These are phyloP conservation scores for Spongilla lacustris DNA, from an alignment of 37 sponge, comb jelly and placozoan genomes.

Conservation along the genomic window DNA sequence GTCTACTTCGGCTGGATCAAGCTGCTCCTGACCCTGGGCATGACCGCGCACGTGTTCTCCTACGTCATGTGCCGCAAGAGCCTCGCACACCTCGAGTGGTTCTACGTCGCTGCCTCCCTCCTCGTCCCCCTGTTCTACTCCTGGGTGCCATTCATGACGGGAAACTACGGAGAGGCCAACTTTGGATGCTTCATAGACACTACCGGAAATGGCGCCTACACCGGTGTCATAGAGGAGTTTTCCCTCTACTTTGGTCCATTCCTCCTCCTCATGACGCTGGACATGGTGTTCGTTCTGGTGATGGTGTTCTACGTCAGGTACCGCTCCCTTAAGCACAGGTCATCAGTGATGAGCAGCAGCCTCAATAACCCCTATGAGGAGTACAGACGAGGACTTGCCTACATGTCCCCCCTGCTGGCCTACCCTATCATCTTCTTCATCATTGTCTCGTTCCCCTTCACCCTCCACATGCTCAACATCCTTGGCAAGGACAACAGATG, in stretches of 20 bases:
- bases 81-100: neutral
- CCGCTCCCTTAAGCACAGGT: neutral
- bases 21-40: neutral
- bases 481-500: neutral
- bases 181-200: neutral
- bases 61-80: neutral
- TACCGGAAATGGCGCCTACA: neutral
- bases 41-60: neutral
- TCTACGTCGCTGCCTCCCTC: neutral
- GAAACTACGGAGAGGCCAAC: neutral
- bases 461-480: neutral
- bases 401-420: neutral
- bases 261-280: neutral
- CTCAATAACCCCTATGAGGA: neutral
- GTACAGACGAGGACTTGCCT: neutral
- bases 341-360: neutral
- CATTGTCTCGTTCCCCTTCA: neutral
- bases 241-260: neutral
- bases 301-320: neutral
- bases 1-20: neutral
- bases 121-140: neutral
- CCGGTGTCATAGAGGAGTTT: neutral
- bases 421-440: neutral
- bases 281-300: neutral
- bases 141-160: neutral